Evolutionary conservation across 2,113 vertebrate genomes (phyloP).

Genomic region (Lanius ludovicianus): DNA sequence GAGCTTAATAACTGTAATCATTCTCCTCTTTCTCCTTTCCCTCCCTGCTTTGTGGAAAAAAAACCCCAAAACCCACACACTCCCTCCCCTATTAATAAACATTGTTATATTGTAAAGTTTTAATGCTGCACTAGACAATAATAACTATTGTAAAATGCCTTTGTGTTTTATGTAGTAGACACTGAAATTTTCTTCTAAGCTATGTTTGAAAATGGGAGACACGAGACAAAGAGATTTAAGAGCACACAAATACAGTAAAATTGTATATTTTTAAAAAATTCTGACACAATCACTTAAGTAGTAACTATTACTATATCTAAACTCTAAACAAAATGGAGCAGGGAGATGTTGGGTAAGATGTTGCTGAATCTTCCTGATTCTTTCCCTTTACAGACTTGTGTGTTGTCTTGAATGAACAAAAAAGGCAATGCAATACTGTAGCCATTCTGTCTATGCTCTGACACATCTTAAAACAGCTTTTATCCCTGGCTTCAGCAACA

Average conservation of each 20-base stretch:
- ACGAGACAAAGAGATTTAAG: background rate
- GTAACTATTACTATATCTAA: background rate
- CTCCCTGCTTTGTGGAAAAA: background rate
- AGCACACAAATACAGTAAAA: background rate
- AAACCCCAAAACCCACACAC: background rate
- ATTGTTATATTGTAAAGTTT: background rate
- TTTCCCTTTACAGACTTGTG: background rate
- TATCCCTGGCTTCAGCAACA: conserved; percentile 1
- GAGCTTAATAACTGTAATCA: background rate
- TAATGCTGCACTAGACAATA: background rate
- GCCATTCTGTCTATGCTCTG: background rate
- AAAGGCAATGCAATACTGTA: conserved; percentile 38
- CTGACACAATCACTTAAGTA: background rate
- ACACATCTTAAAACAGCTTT: background rate
- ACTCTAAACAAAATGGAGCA: background rate
- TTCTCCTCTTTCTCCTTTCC: background rate
- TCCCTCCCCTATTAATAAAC: background rate
- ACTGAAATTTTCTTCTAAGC: background rate
- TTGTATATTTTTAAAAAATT: background rate
- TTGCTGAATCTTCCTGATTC: background rate
- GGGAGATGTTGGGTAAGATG: background rate
- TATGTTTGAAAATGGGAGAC: background rate
- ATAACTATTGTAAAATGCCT: background rate
- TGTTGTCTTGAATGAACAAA: conserved; percentile 34
- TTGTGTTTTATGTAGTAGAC: background rate